Conservation (phyloP, 2,888 invertebrate genomes). For the Lepidonotus clava region DNA sequence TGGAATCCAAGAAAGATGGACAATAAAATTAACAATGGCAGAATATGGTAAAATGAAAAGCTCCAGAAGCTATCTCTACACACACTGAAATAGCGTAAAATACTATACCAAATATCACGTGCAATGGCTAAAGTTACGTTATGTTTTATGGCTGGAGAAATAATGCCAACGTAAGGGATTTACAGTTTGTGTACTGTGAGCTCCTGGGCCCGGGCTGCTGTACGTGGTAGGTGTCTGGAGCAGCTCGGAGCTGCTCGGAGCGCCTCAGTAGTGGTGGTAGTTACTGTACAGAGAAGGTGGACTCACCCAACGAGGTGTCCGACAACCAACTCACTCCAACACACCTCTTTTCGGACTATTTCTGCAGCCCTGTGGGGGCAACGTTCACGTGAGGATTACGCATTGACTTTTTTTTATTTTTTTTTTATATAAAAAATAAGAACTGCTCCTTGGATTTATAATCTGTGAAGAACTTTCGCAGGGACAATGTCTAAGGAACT, state of each 20-base stretch:
- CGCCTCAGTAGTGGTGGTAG: slow-evolving; percentile 40
- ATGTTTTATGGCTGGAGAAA: too few species aligned
- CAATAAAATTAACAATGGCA: too few species aligned
- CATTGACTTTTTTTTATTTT: too few species aligned
- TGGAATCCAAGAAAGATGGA: too few species aligned
- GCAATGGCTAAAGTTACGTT: too few species aligned
- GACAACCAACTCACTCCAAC: not conserved
- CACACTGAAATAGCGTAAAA: too few species aligned
- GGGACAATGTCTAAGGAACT: not conserved
- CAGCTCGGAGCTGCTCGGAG: not conserved
- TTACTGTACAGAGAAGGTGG: not conserved
- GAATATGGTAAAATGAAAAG: too few species aligned
- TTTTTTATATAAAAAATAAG: too few species aligned
- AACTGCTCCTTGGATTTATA: slow-evolving; percentile 13
- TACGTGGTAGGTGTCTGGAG: not conserved
- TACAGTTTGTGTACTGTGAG: not conserved
- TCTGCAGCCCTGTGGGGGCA: not conserved
- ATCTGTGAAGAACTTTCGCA: not conserved
- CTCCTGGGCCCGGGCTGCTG: not conserved
- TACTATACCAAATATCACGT: too few species aligned
- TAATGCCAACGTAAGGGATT: not conserved
- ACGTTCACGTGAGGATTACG: not conserved
- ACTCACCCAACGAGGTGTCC: not conserved
- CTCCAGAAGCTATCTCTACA: too few species aligned
- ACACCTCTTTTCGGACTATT: slow-evolving; percentile 24